Evolutionary conservation across 2,888 invertebrate genomes (phyloP).

Genomic region (Tetheella fluctuosa): DNA sequence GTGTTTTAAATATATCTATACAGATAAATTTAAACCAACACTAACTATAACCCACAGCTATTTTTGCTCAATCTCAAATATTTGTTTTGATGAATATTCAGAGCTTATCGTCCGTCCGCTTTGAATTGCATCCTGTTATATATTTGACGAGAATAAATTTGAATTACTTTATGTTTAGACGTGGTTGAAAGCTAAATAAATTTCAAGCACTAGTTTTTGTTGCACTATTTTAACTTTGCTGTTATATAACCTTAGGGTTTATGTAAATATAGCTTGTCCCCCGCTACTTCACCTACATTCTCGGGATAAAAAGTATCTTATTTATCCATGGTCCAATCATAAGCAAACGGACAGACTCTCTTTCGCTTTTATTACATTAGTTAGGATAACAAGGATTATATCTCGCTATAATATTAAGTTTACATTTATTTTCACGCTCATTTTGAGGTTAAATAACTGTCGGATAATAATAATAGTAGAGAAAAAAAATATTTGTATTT

Average conservation of each 20-base stretch:
- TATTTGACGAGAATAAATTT: constrained; percentile 39
- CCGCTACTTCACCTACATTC: too few relatives aligned
- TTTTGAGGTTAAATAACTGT: too few relatives aligned
- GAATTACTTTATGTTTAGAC: constrained; percentile 31
- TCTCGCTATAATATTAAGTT: too few relatives aligned
- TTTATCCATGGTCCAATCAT: too few relatives aligned
- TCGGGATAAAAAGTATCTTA: too few relatives aligned
- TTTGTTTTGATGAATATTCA: constrained; percentile 45
- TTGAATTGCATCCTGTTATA: constrained; percentile 35
- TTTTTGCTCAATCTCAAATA: constrained; percentile 25
- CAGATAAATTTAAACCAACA: not conserved
- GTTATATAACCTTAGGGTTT: not conserved
- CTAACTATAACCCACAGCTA: constrained; percentile 11
- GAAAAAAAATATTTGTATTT: too few relatives aligned
- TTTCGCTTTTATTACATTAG: too few relatives aligned
- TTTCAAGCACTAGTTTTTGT: not conserved
- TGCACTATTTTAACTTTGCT: not conserved
- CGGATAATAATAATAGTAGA: too few relatives aligned
- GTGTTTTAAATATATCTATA: not conserved
- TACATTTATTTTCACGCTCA: too few relatives aligned
- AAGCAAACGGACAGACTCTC: too few relatives aligned
- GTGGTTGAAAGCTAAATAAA: constrained; percentile 18
- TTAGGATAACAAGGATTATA: too few relatives aligned
- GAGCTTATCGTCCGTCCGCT: constrained; percentile 24
- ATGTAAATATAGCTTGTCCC: not conserved